A percentile compares a stretch with the other conserved stretches of the same genome.
Evolutionary conservation across 2,113 vertebrate genomes (phyloP).

Genomic region (Phaethon lepturus): DNA sequence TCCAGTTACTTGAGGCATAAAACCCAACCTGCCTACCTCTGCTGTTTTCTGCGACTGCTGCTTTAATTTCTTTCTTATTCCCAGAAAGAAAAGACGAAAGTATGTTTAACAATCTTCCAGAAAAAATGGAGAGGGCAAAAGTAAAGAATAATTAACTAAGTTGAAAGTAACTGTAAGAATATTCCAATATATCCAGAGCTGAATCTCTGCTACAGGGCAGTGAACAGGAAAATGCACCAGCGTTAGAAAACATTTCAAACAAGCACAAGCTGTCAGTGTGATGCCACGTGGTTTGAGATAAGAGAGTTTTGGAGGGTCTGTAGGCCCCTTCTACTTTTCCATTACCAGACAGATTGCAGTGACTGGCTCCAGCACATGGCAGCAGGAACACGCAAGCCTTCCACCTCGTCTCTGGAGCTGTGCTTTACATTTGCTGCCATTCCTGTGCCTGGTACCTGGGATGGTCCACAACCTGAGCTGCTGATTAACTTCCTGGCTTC

Average conservation of each 20-base stretch:
- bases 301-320: not conserved
- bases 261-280: not conserved
- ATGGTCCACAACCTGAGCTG: not conserved
- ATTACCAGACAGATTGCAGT: not conserved
- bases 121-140: not conserved
- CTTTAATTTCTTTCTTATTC: not conserved
- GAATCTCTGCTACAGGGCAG: not conserved
- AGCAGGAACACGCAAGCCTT: not conserved
- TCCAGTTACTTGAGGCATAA: not conserved
- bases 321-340: not conserved
- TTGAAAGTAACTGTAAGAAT: not conserved
- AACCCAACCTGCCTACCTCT: not conserved
- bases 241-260: not conserved
- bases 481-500: not conserved
- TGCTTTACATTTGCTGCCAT: not conserved
- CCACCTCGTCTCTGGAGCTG: not conserved
- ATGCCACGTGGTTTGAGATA: fast-evolving
- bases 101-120: not conserved
- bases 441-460: not conserved
- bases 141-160: not conserved
- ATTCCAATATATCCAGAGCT: not conserved
- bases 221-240: fast-evolving
- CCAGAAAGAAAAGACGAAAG: not conserved
- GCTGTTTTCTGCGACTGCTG: not conserved
- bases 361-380: not conserved